A percentile compares a stretch with the other conserved stretches of the same genome.
These are phyloP conservation scores for Armadillidium nasatum DNA, from an alignment of 1,140 invertebrate genomes.

Conservation along the genomic window DNA sequence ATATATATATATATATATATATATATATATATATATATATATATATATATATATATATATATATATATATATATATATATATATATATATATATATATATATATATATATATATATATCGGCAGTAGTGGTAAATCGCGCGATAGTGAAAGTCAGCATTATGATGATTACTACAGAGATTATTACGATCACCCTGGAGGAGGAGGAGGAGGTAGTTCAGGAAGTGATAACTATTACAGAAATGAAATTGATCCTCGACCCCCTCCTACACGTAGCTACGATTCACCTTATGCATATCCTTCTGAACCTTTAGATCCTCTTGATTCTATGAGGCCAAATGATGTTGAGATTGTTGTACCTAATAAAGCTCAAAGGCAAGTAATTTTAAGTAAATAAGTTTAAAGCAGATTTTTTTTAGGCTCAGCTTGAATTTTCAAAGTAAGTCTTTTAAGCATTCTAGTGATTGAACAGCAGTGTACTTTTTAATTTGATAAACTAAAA, in stretches of 20 bases:
- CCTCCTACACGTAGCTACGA: slow-evolving; percentile 50
- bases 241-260: slow-evolving; percentile 47
- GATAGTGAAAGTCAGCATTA: slow-evolving; percentile 25
- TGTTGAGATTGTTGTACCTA: slow-evolving; percentile 80
- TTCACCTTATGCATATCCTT: neutral
- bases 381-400: too few species aligned
- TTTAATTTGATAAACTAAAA: slow-evolving; percentile 38
- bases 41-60: too few species aligned
- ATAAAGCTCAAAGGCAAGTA: slow-evolving; percentile 70
- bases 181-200: slow-evolving; percentile 38
- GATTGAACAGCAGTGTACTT: slow-evolving; percentile 33
- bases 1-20: too few species aligned
- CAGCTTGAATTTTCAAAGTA: too few species aligned
- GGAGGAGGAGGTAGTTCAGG: slow-evolving; percentile 30
- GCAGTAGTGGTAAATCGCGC: slow-evolving; percentile 35
- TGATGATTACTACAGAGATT: slow-evolving; percentile 39
- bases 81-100: too few species aligned
- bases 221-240: slow-evolving; percentile 7
- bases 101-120: neutral
- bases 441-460: too few species aligned
- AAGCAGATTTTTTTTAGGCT: slow-evolving; percentile 23
- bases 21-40: too few species aligned
- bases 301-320: slow-evolving; percentile 32
- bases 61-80: too few species aligned
- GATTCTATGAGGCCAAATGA: slow-evolving; percentile 58